phyloP scores from a whole-genome alignment of 2,113 vertebrate species.

The Brienomyrus brachyistius region DNA sequence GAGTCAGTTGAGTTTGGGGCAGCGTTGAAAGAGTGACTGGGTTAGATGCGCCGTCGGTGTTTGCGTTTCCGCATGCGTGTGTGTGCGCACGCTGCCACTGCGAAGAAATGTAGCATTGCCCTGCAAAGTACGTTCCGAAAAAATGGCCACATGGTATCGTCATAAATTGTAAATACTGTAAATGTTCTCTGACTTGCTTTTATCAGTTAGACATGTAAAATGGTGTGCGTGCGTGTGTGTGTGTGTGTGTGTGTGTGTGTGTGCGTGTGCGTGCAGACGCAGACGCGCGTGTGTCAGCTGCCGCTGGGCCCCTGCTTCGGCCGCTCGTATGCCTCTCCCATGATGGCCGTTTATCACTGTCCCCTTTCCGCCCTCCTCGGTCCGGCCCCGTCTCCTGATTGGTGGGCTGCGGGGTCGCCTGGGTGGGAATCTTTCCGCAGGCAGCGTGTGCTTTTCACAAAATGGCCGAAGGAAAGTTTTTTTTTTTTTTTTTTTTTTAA shows the following conservation, averaged over 20 bases:
- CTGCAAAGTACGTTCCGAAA: background rate
- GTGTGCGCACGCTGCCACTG: background rate
- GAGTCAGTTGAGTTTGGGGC: background rate
- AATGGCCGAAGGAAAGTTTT: background rate
- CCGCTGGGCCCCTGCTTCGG: background rate
- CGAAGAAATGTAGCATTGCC: background rate
- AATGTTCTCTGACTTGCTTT: background rate
- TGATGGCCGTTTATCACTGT: constrained; percentile 41
- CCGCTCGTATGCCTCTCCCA: constrained; percentile 44
- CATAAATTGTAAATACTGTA: background rate
- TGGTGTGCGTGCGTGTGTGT: background rate
- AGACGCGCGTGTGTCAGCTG: background rate
- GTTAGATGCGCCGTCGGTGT: background rate
- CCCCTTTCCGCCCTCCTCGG: background rate
- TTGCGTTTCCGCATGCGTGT: background rate
- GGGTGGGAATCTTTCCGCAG: background rate
- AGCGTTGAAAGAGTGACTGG: background rate
- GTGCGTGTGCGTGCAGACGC: no score
- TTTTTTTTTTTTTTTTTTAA: no score
- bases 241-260: background rate
- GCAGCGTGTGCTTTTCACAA: background rate
- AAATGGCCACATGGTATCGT: background rate
- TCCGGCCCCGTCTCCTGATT: constrained; percentile 17
- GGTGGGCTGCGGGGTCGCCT: background rate
- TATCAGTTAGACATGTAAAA: background rate